Base-by-base conservation (phyloP, 2,797 vertebrate genomes). In the Sebastes cheni region DNA sequence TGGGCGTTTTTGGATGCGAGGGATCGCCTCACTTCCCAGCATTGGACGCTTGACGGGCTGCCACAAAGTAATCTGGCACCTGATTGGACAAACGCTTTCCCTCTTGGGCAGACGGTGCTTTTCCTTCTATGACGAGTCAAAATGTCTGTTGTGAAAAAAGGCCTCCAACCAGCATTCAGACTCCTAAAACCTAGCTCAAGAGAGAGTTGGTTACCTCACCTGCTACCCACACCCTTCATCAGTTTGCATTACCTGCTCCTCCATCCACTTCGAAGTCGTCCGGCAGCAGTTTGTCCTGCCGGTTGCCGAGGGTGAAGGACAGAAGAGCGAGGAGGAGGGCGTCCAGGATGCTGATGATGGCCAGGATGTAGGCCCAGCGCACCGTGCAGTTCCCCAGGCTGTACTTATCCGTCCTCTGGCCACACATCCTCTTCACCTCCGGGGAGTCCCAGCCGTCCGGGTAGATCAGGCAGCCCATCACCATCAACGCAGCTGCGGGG, bases 301-400 rank as follows among this genome's bases (percentile, higher is more conserved):
- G 90, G 92, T 97, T 99, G 11, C 98, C 98, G 62, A 99, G 89
- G 16, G 98, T 98, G 4, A 99, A 99, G 69, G 97, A 97, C 72
- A 99, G 89, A 72, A 99, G 95, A 16, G 98, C 96, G 69, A 99
- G 96, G 32, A 99, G 96, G 76, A 97, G 88, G 0, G 98, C 96
- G 0, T 99, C 98, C 1, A 99, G 95, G 84, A 99, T 98, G 90
- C 97, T 96, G 75, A 99, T 97, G 92, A 99, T 97, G 87, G 97
- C 98, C 77, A 99, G 93, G 95, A 99, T 98, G 95, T 99, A 99
- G 1, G 98, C 97, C 98, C 98, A 99, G 94, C 98, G 98, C 88
- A 99, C 95, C 0, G 97, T 98, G 93, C 98, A 99, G 88, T 97
- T 97, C 0, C 98, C 98, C 89, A 99, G 93, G 0, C 86, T 89